Base-by-base conservation (phyloP, 1,140 invertebrate genomes). In the Drosophila pseudoobscura region DNA sequence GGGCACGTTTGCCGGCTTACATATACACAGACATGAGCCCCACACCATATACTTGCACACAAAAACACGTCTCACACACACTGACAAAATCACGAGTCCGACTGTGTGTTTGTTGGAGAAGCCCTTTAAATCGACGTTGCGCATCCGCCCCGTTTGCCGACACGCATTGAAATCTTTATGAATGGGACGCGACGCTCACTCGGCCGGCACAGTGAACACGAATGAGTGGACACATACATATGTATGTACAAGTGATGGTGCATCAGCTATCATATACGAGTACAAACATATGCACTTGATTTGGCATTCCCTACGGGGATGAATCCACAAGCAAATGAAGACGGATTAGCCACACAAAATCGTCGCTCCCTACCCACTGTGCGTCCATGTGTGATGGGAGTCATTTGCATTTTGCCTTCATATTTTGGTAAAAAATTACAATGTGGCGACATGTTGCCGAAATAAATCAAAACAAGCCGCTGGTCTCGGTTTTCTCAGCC, bases 391-490 rank as follows among this genome's bases (percentile, higher is more conserved):
- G 57, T 55, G 45, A 47, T 73, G 63, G 29, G 57, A 61, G 58
- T 64, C 75, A 83, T 84, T 80, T 85, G 76, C 75, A 73, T 84
- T 72, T 75, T 70, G 68, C 51, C 62, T 75, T 53, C 80, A 84
- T 79, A 84, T 75, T 84, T 79, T 56, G 59, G 29, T 72, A 64
- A 58, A 66, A 79, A 79, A 83, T 79, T 68, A 76, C 63, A 85
- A 76, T 69, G 75, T 85, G 75, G 76, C 77, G 80, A 85, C 80
- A 84, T 85, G 62, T 85, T 75, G 80, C 70, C 60, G 55, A 85
- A 85, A 84, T 84, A 84, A 84, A 84, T 84, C 80, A 84, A 80
- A 46, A 47, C 31, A 43, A 31, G 43, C 41, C 43, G 31, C 20
- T 49, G 6, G 9, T 13, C 26, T 20, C 13, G 24, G 9, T 20